A percentile compares a stretch with the other conserved stretches of the same genome.
Evolutionary conservation across 2,113 vertebrate species (phyloP).

Genomic region (Anhinga anhinga): DNA sequence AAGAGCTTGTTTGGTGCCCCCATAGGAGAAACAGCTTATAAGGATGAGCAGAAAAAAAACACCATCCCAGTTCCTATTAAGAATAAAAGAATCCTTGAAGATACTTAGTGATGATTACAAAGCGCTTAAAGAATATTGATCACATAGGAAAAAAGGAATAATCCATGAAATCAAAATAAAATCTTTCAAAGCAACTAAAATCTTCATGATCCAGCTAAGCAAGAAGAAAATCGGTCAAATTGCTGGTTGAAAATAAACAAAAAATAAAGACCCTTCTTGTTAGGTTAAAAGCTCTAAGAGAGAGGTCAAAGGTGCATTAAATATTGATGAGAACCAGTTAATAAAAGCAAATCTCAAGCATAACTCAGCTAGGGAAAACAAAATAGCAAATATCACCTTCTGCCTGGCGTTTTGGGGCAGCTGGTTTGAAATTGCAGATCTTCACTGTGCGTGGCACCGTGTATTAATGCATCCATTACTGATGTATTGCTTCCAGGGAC

Average conservation of each 20-base stretch:
- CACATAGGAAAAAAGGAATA: not conserved
- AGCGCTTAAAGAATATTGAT: not conserved
- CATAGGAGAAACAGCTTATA: not conserved
- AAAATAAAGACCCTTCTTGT: not conserved
- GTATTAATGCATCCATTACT: accelerated
- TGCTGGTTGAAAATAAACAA: not conserved
- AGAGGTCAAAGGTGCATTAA: not conserved
- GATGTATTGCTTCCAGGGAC: accelerated
- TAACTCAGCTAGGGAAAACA: not conserved
- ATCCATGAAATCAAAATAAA: not conserved
- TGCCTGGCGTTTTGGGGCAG: not conserved
- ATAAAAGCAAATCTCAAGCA: not conserved
- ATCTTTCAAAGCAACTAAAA: not conserved
- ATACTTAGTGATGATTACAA: not conserved
- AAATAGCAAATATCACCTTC: not conserved
- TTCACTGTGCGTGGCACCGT: accelerated
- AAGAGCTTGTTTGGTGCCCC: not conserved
- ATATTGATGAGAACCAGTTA: not conserved
- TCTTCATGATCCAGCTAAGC: not conserved
- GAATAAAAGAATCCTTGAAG: not conserved
- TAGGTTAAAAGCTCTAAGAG: not conserved
- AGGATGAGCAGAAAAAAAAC: not conserved
- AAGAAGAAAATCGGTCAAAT: not conserved
- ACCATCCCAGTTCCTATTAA: not conserved
- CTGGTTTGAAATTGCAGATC: not conserved